Base-by-base conservation (phyloP, 64 coral and sea anemone genomes). In the Anthopleura sola region DNA sequence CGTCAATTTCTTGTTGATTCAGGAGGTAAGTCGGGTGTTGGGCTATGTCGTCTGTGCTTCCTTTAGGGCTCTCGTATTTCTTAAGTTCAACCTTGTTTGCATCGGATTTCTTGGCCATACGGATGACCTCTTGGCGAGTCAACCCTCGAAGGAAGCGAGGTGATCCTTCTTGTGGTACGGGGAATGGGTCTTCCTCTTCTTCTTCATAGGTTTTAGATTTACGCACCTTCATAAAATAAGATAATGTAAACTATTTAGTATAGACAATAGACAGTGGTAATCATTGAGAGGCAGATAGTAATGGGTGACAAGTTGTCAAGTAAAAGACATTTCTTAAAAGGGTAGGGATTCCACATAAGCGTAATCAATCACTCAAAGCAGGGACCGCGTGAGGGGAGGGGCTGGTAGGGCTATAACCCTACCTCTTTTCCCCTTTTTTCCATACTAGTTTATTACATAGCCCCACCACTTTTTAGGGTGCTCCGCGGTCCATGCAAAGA, bases 41-140 rank as follows among this genome's bases (percentile, higher is more conserved):
- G 20, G 51, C 48, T 18, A 97, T 28, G 36, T 86, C 39, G 31
- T 97, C 94, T 44, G 16, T 53, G 81, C 94, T 97, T 1, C 94
- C 94, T 14, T 60, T 49, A 4, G 94, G 90, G 49, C 87, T 92
- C 21, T 92, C 84, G 80, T 92, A 92, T 28, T 83, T 55, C 49
- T 90, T 92, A 38, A 92, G 83, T 36, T 90, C 90, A 6, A 44
- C 82, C 39, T 68, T 97, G 31, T 91, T 87, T 69, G 94, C 94
- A 49, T 97, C 94, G 12, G 94, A 97, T 83, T 97, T 97, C 60
- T 96, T 96, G 20, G 94, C 90, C 94, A 96, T 96, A 31, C 94
- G 90, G 46, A 96, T 96, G 14, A 96, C 94, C 75, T 96, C 90
- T n/a, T 88, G 86, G 5, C 94, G 87, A 1, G 94, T 96, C 24